Evolutionary conservation across 1,140 invertebrate genomes (phyloP).

Genomic region (Lordiphosa mommai): DNA sequence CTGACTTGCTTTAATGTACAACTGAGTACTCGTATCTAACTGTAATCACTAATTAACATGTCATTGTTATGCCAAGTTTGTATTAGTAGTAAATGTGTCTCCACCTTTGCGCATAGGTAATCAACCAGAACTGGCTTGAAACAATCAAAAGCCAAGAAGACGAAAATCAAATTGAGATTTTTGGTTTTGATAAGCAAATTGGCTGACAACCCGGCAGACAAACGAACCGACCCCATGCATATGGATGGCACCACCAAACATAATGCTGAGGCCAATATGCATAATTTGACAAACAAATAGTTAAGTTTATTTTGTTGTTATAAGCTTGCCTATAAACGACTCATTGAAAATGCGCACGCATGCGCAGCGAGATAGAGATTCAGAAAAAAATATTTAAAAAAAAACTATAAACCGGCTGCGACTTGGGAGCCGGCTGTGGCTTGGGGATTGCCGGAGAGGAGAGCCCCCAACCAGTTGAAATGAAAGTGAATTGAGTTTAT

Average conservation of each 20-base stretch:
- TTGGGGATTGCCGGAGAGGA: background rate
- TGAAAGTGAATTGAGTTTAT: conserved; percentile 66
- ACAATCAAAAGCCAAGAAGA: background rate
- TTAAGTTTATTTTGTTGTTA: background rate
- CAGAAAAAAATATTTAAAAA: background rate
- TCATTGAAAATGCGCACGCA: conserved; percentile 67
- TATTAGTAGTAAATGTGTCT: conserved; percentile 1
- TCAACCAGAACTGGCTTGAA: conserved; percentile 10
- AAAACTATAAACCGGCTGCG: conserved; percentile 29
- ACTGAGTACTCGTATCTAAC: conserved; percentile 39
- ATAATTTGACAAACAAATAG: conserved; percentile 16
- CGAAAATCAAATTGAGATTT: conserved; percentile 4
- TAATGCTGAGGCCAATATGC: conserved; percentile 27
- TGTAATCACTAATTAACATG: conserved; percentile 45
- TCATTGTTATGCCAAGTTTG: conserved; percentile 44
- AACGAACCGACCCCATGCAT: conserved; percentile 23
- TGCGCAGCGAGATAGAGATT: conserved; percentile 37
- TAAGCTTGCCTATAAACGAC: conserved; percentile 10
- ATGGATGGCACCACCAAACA: conserved; percentile 27
- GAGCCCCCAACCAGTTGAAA: conserved; percentile 45
- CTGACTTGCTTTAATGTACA: too few relatives aligned
- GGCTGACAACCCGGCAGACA: background rate
- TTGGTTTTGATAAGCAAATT: conserved; percentile 6
- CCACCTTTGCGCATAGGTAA: conserved; percentile 5
- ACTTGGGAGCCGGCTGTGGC: conserved; percentile 1